A percentile compares a stretch with the other conserved stretches of the same genome.
These are phyloP conservation scores for Mola mola DNA, from an alignment of 2,113 vertebrate species.

Conservation along the genomic window DNA sequence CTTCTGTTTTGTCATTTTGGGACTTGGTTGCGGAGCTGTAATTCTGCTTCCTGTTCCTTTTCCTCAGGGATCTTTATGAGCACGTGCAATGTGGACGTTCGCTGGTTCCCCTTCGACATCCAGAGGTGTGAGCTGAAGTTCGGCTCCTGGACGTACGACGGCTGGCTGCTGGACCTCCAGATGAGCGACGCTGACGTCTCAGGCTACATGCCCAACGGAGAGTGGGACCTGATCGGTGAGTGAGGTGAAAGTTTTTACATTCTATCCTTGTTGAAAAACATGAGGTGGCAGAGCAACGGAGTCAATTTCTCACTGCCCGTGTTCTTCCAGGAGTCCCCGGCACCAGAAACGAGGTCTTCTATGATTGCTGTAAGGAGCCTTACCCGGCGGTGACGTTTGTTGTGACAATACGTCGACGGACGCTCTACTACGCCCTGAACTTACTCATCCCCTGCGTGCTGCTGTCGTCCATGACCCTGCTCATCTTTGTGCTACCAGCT, in stretches of 20 bases:
- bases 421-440: constrained; percentile 84
- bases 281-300: neutral
- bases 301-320: neutral
- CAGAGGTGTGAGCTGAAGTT: constrained; percentile 85
- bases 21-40: too few species aligned
- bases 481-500: constrained; percentile 84
- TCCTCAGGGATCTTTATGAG: constrained; percentile 84
- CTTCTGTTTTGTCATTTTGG: too few species aligned
- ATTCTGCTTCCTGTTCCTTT: neutral
- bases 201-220: constrained; percentile 83
- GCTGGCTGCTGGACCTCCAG: constrained; percentile 85
- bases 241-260: neutral
- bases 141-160: constrained; percentile 85
- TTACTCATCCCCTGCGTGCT: constrained; percentile 84
- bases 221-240: constrained; percentile 85
- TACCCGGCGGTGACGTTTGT: constrained; percentile 83
- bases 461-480: constrained; percentile 83
- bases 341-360: constrained; percentile 74
- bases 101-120: constrained; percentile 86
- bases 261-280: too few species aligned
- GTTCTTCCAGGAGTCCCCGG: constrained; percentile 77
- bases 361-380: constrained; percentile 84
- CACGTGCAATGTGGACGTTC: constrained; percentile 84
- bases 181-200: constrained; percentile 83
- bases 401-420: constrained; percentile 81